These are phyloP conservation scores for Rousettus leschenaultii DNA, from an alignment of 2,113 vertebrate genomes.

Conservation along the genomic window DNA sequence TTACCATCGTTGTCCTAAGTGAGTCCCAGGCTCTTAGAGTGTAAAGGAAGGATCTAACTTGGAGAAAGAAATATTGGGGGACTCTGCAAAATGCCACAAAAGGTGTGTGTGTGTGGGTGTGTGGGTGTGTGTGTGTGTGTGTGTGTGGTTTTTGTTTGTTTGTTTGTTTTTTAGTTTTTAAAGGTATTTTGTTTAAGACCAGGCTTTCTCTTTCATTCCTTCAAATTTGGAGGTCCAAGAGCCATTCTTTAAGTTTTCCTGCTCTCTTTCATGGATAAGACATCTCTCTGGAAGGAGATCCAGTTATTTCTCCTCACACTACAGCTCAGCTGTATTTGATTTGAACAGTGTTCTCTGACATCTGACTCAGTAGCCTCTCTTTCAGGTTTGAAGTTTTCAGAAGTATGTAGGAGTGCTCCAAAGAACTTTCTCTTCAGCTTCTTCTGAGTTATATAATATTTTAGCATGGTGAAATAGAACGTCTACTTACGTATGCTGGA, in stretches of 20 bases:
- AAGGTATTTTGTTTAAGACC: background rate
- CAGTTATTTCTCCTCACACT: background rate
- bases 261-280: background rate
- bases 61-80: background rate
- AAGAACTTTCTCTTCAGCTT: background rate
- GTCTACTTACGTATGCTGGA: background rate
- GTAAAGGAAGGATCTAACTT: conserved; percentile 30
- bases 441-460: background rate
- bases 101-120: background rate
- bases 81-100: background rate
- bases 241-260: background rate
- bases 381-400: background rate
- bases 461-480: background rate
- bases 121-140: background rate
- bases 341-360: background rate
- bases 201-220: background rate
- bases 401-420: background rate
- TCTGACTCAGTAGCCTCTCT: background rate
- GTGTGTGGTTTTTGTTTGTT: background rate
- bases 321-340: background rate
- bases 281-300: background rate
- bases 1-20: background rate
- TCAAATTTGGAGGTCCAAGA: conserved; percentile 6
- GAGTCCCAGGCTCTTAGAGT: background rate
- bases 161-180: background rate